These are phyloP conservation scores for Stenopsyche tienmushanensis DNA, from an alignment of 1,140 invertebrate species.

Conservation along the genomic window DNA sequence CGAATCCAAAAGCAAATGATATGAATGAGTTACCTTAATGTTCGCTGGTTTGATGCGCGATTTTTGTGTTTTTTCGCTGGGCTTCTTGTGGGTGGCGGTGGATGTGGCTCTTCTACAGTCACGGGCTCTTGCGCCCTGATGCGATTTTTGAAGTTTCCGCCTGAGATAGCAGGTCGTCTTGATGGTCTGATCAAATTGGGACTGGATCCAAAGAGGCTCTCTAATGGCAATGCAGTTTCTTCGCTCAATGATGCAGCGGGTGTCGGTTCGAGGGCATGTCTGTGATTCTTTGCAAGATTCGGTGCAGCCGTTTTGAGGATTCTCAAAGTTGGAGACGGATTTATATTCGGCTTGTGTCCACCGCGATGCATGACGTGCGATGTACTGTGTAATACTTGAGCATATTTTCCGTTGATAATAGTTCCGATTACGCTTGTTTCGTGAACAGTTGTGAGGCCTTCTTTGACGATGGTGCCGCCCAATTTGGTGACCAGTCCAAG, in stretches of 20 bases:
- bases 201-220: slow-evolving; percentile 50
- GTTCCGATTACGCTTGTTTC: slow-evolving; percentile 87
- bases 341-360: slow-evolving; percentile 59
- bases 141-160: slow-evolving; percentile 54
- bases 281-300: slow-evolving; percentile 55
- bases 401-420: slow-evolving; percentile 84
- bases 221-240: slow-evolving; percentile 56
- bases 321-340: slow-evolving; percentile 63
- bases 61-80: slow-evolving; percentile 54
- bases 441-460: slow-evolving; percentile 80
- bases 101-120: slow-evolving; percentile 43
- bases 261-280: slow-evolving; percentile 63
- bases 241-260: slow-evolving; percentile 58
- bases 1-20: neutral
- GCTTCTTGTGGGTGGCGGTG: slow-evolving; percentile 42
- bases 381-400: slow-evolving; percentile 76
- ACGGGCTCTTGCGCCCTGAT: slow-evolving; percentile 49
- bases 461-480: slow-evolving; percentile 78
- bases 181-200: slow-evolving; percentile 56
- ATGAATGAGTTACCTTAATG: slow-evolving; percentile 47
- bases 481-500: slow-evolving; percentile 78
- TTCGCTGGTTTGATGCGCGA: slow-evolving; percentile 47
- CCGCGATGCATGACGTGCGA: slow-evolving; percentile 58
- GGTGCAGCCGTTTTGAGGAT: slow-evolving; percentile 75
- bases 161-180: slow-evolving; percentile 53